Conservation (phyloP, 2,888 invertebrate genomes). For the Drepanosiphum platanoidis region DNA sequence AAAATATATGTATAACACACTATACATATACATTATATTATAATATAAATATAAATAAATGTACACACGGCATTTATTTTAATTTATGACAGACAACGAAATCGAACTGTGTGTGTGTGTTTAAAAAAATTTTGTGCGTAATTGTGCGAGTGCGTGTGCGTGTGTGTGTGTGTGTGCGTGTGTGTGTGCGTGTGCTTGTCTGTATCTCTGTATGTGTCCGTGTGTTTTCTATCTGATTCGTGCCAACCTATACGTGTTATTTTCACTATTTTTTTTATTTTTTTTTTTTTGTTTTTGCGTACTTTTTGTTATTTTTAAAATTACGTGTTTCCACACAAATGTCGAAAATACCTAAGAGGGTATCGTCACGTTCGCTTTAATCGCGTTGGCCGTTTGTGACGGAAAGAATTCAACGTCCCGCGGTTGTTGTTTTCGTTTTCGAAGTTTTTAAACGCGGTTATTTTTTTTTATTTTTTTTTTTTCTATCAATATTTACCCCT, state of each 20-base stretch:
- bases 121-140: background rate
- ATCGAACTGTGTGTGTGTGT: background rate
- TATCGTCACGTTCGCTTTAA: constrained; percentile 11
- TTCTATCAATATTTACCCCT: too few relatives aligned
- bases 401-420: background rate
- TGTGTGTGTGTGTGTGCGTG: background rate
- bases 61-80: background rate
- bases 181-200: background rate
- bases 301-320: constrained; percentile 9
- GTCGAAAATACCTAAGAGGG: background rate
- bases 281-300: background rate
- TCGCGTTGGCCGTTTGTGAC: background rate
- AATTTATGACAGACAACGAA: constrained; percentile 23
- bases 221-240: constrained; percentile 18
- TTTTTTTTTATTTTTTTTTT: too few relatives aligned
- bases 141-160: background rate
- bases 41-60: background rate
- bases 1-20: too few relatives aligned
- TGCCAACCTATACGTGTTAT: too few relatives aligned
- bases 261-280: background rate
- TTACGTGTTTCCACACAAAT: background rate
- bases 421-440: background rate
- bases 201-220: background rate
- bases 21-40: too few relatives aligned
- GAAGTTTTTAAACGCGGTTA: too few relatives aligned